These are phyloP conservation scores for Murina feae DNA, from an alignment of 2,113 vertebrate species.

Conservation along the genomic window DNA sequence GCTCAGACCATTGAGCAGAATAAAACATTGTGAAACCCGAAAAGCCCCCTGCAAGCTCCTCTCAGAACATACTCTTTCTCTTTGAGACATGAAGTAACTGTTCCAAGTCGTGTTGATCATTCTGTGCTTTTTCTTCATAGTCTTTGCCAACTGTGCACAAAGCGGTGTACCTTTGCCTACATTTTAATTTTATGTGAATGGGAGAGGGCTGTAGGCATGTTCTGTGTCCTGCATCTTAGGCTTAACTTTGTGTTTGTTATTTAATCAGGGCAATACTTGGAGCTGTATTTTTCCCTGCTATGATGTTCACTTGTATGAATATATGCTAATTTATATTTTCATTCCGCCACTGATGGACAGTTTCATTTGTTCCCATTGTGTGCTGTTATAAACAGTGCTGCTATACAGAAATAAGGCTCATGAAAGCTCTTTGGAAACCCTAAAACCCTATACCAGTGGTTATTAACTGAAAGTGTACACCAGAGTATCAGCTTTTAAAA, in stretches of 20 bases:
- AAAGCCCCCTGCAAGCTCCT: not conserved
- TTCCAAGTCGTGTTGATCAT: not conserved
- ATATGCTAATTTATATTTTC: not conserved
- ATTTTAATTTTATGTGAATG: not conserved
- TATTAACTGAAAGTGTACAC: not conserved
- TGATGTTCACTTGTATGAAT: not conserved
- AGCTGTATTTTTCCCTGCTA: not conserved
- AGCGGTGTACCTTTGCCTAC: not conserved
- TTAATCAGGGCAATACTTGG: not conserved
- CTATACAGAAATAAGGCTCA: not conserved
- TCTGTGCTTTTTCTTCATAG: not conserved
- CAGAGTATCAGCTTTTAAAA: not conserved
- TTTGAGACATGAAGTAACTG: not conserved
- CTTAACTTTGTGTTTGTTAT: not conserved
- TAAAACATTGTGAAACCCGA: too few species aligned
- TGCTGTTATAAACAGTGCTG: not conserved
- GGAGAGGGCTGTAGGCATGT: not conserved
- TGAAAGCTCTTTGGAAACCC: constrained; percentile 2
- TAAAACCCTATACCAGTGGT: not conserved
- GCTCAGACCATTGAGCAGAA: not conserved
- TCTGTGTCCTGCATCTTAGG: not conserved
- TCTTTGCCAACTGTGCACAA: not conserved
- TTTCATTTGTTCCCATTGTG: not conserved
- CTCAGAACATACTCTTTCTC: not conserved
- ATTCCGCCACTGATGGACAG: not conserved